Conservation (phyloP, 2,113 vertebrate genomes). For the Propithecus coquereli region DNA sequence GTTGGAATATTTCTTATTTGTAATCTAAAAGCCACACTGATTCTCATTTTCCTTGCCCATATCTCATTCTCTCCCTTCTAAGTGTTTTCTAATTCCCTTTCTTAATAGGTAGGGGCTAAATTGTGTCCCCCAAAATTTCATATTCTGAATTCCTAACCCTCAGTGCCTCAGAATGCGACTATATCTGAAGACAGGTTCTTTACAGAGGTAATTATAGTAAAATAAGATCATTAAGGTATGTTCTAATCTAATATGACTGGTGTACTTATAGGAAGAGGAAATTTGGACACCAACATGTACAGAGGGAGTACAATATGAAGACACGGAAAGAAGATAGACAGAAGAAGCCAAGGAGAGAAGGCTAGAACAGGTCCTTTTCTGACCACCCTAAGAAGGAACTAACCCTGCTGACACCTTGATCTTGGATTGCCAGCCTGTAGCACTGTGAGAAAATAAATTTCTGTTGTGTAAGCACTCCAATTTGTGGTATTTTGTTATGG, state of each 20-base stretch:
- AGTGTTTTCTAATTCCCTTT: background rate
- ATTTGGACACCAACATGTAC: background rate
- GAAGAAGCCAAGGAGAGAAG: background rate
- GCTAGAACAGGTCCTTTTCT: background rate
- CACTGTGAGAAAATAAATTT: background rate
- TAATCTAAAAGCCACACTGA: background rate
- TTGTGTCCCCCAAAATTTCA: background rate
- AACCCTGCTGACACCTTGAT: background rate
- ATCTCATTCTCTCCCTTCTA: background rate
- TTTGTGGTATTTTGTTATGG: background rate
- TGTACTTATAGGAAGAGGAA: background rate
- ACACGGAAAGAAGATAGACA: background rate
- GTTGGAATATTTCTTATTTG: background rate
- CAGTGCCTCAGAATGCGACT: background rate
- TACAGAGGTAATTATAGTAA: background rate
- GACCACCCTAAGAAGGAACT: fast-evolving
- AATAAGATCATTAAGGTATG: background rate
- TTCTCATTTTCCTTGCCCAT: background rate
- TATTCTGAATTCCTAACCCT: background rate
- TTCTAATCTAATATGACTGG: background rate
- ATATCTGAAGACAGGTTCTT: background rate
- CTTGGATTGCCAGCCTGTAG: background rate
- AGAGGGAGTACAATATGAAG: background rate
- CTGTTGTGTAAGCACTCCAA: background rate
- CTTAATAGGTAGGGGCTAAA: background rate